These are phyloP conservation scores for Andrena hattorfiana DNA, from an alignment of 2,888 invertebrate species.

Conservation along the genomic window DNA sequence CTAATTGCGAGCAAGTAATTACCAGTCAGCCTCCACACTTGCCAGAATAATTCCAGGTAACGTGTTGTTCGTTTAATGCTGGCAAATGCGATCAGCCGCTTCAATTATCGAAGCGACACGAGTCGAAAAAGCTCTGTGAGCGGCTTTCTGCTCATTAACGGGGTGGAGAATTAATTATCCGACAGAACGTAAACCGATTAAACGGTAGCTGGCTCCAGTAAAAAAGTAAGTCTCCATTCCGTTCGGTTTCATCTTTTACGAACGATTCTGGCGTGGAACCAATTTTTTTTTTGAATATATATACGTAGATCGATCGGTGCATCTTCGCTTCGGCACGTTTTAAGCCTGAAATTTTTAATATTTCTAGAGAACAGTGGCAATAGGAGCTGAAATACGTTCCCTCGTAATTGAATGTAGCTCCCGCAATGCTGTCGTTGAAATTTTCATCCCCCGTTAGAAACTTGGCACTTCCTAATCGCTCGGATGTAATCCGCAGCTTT, in stretches of 20 bases:
- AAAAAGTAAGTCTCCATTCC: not conserved
- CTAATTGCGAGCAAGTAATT: slow-evolving; percentile 50
- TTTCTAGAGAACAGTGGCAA: too few relatives aligned
- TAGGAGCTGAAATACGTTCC: too few relatives aligned
- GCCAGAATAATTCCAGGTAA: slow-evolving; percentile 36
- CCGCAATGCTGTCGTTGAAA: too few relatives aligned
- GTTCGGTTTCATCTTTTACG: slow-evolving; percentile 7
- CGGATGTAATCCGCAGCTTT: too few relatives aligned
- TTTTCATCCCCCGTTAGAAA: too few relatives aligned
- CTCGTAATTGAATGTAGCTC: too few relatives aligned
- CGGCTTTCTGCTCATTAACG: slow-evolving; percentile 55
- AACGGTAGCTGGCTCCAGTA: slow-evolving; percentile 2
- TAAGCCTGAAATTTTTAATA: too few relatives aligned
- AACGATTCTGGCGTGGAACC: not conserved
- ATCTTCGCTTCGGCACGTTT: too few relatives aligned
- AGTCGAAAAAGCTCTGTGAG: slow-evolving; percentile 49
- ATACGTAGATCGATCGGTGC: too few relatives aligned
- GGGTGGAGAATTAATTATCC: slow-evolving; percentile 54
- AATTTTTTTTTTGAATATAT: not conserved
- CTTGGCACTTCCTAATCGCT: too few relatives aligned
- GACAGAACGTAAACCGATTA: slow-evolving; percentile 53
- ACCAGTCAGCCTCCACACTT: slow-evolving; percentile 41
- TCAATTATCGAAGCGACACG: slow-evolving; percentile 49
- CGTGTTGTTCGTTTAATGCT: slow-evolving; percentile 38
- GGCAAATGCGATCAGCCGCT: slow-evolving; percentile 47